Base-by-base conservation (phyloP, 2,113 vertebrate species). In the Oncorhynchus kisutch region DNA sequence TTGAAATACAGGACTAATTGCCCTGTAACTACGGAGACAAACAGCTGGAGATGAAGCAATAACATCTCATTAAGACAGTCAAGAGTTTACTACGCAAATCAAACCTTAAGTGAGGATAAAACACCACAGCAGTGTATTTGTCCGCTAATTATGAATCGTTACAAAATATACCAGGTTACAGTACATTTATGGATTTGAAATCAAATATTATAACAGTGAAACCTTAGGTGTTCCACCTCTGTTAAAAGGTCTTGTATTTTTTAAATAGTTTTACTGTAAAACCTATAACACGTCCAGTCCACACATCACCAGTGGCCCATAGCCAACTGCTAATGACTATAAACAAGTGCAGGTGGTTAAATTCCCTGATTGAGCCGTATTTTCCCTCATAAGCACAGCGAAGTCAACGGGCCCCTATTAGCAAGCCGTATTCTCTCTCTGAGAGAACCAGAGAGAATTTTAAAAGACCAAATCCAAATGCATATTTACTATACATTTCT, bases 21-120 rank as follows among this genome's bases (percentile, higher is more conserved):
- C 81, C 87, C 84, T 82, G 84, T 84, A 84, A 87, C 81, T 78
- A 57, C 48, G 75, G 70, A 81, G 85, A 81, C 81, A 82, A 90
- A 78, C 86, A 87, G 87, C 85, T 87, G 88, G 88, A 90, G 86
- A 84, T 88, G 81, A 14, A 88, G 86, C 79, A 88, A 88, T 88
- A 90, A 84, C 71, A 78, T 82, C 83, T 88, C 86, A 88, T 87
- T 88, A 89, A 79, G 70, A 3, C 0, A 16, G 51, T 54, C 62
- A 34, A 45, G 62, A 22, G 76, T 67, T 75, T 68, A 39, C 29
- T 22, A 62, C n/a, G 9, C 74, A 85, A 87, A 86, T 82, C 83
- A 85, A 88, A 84, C 80, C 77, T 75, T 3, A 1, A 13, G 18
- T 67, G 65, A 78, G 79, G 78, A 75, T 66, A 76, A 84, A 83